phyloP scores from a whole-genome alignment of 2,113 vertebrate species.

The Python bivittatus region DNA sequence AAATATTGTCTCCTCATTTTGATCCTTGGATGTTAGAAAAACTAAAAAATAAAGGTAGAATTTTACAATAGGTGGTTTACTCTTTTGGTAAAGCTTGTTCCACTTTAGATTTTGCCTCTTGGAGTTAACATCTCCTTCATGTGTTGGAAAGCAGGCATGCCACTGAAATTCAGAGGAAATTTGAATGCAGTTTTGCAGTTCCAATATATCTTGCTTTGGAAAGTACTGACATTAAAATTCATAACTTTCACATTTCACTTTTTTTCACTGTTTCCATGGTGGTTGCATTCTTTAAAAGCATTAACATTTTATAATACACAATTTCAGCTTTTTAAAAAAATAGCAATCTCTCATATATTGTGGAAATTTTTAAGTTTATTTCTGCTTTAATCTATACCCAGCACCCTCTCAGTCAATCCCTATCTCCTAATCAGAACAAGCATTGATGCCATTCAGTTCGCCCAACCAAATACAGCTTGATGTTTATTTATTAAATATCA shows the following conservation, averaged over 20 bases:
- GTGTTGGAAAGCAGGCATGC: background rate
- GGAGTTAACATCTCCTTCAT: background rate
- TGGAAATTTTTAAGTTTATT: background rate
- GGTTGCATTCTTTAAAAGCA: background rate
- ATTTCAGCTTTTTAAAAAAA: background rate
- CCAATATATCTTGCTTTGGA: background rate
- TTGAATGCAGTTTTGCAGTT: background rate
- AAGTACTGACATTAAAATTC: background rate
- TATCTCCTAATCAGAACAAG: background rate
- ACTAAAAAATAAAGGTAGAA: background rate
- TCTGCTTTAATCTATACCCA: background rate
- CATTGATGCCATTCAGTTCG: background rate
- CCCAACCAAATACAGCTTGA: background rate
- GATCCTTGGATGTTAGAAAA: constrained; percentile 41
- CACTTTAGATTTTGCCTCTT: background rate
- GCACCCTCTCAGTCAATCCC: background rate
- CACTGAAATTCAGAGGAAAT: background rate
- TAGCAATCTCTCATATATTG: background rate
- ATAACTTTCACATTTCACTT: background rate
- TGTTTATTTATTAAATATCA: background rate
- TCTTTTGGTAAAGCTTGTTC: constrained; percentile 16
- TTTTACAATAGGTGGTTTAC: constrained; percentile 9
- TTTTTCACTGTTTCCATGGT: background rate
- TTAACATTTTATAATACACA: background rate
- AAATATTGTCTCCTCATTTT: constrained; percentile 43